Evolutionary conservation across 2,888 invertebrate genomes (phyloP).

Genomic region (Agrypnus murinus): DNA sequence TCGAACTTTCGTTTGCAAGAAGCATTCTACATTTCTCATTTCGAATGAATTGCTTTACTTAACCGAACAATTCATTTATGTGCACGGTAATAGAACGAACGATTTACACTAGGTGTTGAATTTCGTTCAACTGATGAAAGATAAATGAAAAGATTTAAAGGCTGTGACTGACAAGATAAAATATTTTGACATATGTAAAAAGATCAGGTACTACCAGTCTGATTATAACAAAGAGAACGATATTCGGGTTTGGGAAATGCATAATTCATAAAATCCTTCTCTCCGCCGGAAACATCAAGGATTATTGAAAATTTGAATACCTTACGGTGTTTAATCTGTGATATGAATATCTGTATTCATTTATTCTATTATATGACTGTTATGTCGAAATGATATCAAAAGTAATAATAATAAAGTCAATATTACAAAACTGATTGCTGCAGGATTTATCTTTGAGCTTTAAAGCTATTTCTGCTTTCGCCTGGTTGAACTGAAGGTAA

Average conservation of each 20-base stretch:
- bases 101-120: too few relatives aligned
- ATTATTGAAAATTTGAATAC: slow-evolving; percentile 21
- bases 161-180: neutral
- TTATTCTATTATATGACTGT: slow-evolving; percentile 20
- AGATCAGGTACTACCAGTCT: slow-evolving; percentile 11
- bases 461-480: slow-evolving; percentile 13
- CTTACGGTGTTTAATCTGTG: slow-evolving; percentile 9
- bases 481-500: slow-evolving; percentile 16
- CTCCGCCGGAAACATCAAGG: slow-evolving; percentile 3
- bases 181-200: slow-evolving; percentile 11
- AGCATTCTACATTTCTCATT: slow-evolving; percentile 15
- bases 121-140: too few relatives aligned
- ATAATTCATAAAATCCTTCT: slow-evolving; percentile 23
- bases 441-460: slow-evolving; percentile 18
- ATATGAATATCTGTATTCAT: slow-evolving; percentile 30
- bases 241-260: slow-evolving; percentile 6
- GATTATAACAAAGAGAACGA: slow-evolving; percentile 8
- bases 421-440: neutral
- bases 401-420: slow-evolving; percentile 6
- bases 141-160: too few relatives aligned
- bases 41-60: slow-evolving; percentile 13
- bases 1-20: slow-evolving; percentile 2
- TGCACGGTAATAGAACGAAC: too few relatives aligned
- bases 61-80: neutral
- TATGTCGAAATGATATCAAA: slow-evolving; percentile 10